Evolutionary conservation across 2,113 vertebrate genomes (phyloP).

Genomic region (Megaceryle torquata): DNA sequence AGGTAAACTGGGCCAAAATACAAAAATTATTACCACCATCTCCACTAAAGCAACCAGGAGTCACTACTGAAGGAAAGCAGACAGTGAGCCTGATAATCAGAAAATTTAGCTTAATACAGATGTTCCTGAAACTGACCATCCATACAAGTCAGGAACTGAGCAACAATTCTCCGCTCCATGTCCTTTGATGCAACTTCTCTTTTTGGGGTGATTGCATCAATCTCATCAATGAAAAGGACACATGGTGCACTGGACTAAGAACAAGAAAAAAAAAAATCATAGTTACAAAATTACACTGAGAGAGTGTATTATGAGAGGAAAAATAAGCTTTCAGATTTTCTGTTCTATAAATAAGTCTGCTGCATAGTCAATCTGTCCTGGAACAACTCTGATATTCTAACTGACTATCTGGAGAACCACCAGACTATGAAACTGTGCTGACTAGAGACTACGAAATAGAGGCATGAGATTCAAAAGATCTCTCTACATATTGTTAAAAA

Average conservation of each 20-base stretch:
- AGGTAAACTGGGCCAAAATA: background rate
- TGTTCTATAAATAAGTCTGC: background rate
- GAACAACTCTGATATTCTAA: background rate
- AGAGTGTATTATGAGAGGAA: background rate
- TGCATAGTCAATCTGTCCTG: background rate
- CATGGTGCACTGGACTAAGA: slow-evolving; percentile 85
- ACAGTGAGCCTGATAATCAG: background rate
- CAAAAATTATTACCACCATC: background rate
- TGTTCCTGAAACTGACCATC: slow-evolving; percentile 80
- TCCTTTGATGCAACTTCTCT: slow-evolving; percentile 97
- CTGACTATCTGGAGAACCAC: background rate
- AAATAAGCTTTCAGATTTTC: background rate
- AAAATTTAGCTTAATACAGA: background rate
- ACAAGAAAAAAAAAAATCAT: background rate
- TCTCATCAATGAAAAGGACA: slow-evolving; percentile 97
- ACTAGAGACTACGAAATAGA: background rate
- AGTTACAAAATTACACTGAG: background rate
- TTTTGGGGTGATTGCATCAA: slow-evolving; percentile 94
- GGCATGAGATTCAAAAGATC: background rate
- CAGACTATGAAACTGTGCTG: background rate
- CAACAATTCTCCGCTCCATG: slow-evolving; percentile 97
- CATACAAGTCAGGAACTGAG: slow-evolving; percentile 96
- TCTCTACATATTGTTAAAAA: background rate
- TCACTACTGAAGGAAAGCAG: background rate
- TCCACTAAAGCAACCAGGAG: background rate